phyloP scores from a whole-genome alignment of 2,888 invertebrate species.

The Rhagonycha fulva region DNA sequence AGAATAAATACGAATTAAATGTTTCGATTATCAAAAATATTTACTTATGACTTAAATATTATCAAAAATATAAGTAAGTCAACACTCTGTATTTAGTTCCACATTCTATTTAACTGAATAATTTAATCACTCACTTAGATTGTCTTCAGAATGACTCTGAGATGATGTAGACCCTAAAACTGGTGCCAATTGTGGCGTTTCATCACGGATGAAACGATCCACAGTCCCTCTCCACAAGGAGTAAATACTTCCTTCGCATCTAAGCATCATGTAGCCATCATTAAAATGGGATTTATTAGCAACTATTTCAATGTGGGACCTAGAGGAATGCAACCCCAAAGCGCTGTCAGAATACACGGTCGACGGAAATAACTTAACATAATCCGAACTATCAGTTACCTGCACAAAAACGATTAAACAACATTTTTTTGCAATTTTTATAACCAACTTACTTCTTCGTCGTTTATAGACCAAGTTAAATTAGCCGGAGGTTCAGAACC shows the following conservation, averaged over 20 bases:
- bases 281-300: slow-evolving; percentile 45
- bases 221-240: slow-evolving; percentile 45
- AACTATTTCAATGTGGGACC: slow-evolving; percentile 46
- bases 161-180: slow-evolving; percentile 53
- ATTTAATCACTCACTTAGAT: slow-evolving; percentile 21
- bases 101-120: background rate
- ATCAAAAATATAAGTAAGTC: too few relatives aligned
- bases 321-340: slow-evolving; percentile 42
- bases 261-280: slow-evolving; percentile 45
- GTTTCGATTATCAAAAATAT: too few relatives aligned
- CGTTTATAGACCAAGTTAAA: slow-evolving; percentile 57
- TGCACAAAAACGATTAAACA: slow-evolving; percentile 16
- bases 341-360: slow-evolving; percentile 39
- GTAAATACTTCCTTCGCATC: slow-evolving; percentile 45
- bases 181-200: slow-evolving; percentile 48
- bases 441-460: slow-evolving; percentile 47
- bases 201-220: slow-evolving; percentile 45
- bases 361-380: slow-evolving; percentile 40
- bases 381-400: slow-evolving; percentile 41
- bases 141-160: slow-evolving; percentile 47
- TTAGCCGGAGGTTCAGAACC: slow-evolving; percentile 55
- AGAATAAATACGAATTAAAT: too few relatives aligned
- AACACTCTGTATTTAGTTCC: background rate
- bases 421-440: background rate
- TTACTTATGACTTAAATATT: too few relatives aligned